phyloP scores from a whole-genome alignment of 1,140 invertebrate species.

The Paramacrobiotus metropolitanus region DNA sequence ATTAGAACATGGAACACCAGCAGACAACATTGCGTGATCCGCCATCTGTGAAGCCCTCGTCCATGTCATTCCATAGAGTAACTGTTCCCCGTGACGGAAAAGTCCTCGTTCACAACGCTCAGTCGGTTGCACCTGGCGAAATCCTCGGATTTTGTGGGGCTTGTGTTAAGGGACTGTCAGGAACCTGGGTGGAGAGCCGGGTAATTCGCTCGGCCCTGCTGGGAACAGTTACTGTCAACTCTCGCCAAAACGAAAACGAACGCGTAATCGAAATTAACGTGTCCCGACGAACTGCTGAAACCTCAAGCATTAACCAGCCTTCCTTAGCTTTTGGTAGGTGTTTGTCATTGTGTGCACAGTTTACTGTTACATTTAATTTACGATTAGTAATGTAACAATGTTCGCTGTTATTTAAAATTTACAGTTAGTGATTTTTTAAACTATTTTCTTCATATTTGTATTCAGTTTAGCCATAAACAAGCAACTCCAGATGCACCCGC shows the following conservation, averaged over 20 bases:
- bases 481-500: no score
- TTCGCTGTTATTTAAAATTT: no score
- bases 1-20: background rate
- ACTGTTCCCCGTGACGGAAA: background rate
- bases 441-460: no score
- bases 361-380: no score
- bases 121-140: background rate
- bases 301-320: no score
- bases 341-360: no score
- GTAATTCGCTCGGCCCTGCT: background rate
- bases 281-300: background rate
- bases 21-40: no score
- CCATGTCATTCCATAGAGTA: background rate
- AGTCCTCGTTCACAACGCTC: background rate
- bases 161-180: background rate
- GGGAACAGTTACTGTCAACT: background rate
- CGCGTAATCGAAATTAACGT: background rate
- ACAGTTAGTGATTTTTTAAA: no score
- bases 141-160: background rate
- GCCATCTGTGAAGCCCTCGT: no score
- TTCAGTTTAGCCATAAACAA: no score
- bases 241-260: background rate
- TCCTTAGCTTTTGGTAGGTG: no score
- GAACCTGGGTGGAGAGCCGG: background rate
- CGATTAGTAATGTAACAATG: no score